Percentiles rank a stretch among this genome's conserved stretches.
Conservation (phyloP, 2,888 invertebrate species). For the Biston betularia region DNA sequence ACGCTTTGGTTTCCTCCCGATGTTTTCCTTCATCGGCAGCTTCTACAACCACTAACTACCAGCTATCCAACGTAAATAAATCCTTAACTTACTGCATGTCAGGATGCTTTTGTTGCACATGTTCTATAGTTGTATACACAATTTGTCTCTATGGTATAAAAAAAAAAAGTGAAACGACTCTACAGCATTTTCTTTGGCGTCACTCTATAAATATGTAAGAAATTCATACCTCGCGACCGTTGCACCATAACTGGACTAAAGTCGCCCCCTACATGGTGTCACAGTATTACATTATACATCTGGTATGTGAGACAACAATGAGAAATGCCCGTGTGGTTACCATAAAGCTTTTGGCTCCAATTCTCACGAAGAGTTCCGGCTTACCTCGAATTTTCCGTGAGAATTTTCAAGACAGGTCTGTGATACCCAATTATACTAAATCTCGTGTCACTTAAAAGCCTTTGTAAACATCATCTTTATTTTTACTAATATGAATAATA, state of each 20-base stretch:
- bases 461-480: not conserved
- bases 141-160: no score
- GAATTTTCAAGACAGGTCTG: not conserved
- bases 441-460: no score
- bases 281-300: constrained; percentile 9
- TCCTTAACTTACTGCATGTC: not conserved
- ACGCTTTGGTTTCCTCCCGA: no score
- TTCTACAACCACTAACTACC: no score
- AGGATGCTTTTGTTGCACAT: no score
- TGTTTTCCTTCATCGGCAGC: no score
- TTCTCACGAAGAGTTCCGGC: constrained; percentile 5
- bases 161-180: constrained; percentile 1
- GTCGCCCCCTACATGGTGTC: constrained; percentile 10
- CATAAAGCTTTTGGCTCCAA: not conserved
- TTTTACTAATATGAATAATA: not conserved
- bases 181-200: constrained; percentile 1
- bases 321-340: constrained; percentile 17
- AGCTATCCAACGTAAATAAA: no score
- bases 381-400: constrained; percentile 2
- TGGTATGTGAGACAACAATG: constrained; percentile 17
- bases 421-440: no score
- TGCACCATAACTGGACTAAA: constrained; percentile 22
- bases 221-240: constrained; percentile 18
- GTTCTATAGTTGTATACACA: no score
- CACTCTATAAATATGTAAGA: constrained; percentile 20